These are phyloP conservation scores for Mycetomoellerius zeteki DNA, from an alignment of 1,140 invertebrate species.

Conservation along the genomic window DNA sequence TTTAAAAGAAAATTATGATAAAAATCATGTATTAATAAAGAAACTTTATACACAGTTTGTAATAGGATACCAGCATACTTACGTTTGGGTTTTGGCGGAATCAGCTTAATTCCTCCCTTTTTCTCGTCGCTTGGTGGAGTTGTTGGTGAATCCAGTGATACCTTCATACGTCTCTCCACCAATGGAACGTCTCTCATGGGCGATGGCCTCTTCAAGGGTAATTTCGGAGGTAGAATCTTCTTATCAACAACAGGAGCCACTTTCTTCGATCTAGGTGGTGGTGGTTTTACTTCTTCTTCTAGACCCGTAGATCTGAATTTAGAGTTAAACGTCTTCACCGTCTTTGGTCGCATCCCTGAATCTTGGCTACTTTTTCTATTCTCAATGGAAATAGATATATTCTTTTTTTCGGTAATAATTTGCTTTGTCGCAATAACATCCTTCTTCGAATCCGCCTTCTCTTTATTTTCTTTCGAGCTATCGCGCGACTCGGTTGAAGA, in stretches of 20 bases:
- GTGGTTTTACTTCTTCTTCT: constrained; percentile 93
- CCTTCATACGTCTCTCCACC: constrained; percentile 92
- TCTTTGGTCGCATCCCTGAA: constrained; percentile 90
- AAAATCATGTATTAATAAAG: constrained; percentile 53
- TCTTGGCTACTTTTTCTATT: constrained; percentile 90
- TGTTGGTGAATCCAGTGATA: constrained; percentile 84
- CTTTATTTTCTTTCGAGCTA: constrained; percentile 83
- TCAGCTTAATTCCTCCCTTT: constrained; percentile 93
- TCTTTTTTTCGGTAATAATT: constrained; percentile 87
- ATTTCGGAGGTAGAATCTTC: constrained; percentile 89
- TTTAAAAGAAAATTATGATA: constrained; percentile 48
- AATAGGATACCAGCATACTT: constrained; percentile 87
- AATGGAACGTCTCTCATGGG: constrained; percentile 88
- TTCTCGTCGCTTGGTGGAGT: constrained; percentile 88
- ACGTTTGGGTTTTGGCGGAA: constrained; percentile 96
- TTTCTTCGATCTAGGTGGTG: constrained; percentile 89
- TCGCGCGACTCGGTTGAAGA: constrained; percentile 82
- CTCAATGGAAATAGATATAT: constrained; percentile 93
- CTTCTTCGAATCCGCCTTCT: constrained; percentile 80
- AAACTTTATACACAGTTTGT: constrained; percentile 65
- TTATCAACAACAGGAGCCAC: constrained; percentile 77
- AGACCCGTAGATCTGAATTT: constrained; percentile 95
- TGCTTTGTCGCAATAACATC: constrained; percentile 72
- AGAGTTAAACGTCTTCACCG: constrained; percentile 95
- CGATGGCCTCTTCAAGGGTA: constrained; percentile 89